Evolutionary conservation across 2,113 vertebrate genomes (phyloP).

Genomic region (Trachemys scripta): DNA sequence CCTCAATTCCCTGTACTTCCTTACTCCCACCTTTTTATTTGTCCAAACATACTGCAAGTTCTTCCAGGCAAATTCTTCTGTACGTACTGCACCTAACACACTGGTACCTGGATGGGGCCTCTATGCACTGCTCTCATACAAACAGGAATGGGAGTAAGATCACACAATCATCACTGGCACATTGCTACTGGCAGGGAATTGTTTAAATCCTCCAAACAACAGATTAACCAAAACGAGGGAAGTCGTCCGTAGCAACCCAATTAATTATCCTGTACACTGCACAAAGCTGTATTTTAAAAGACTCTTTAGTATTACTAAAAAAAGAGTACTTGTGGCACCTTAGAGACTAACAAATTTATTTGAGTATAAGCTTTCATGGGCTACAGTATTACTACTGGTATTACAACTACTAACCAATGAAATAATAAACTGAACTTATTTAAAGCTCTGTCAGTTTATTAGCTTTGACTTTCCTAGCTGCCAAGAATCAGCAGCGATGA

Average conservation of each 20-base stretch:
- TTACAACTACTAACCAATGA: slow-evolving; percentile 46
- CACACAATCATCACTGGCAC: not conserved
- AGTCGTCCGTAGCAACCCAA: not conserved
- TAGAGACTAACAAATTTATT: no score
- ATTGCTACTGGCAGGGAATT: not conserved
- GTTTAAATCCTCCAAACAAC: slow-evolving; percentile 31
- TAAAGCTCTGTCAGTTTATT: not conserved
- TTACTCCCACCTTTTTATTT: not conserved
- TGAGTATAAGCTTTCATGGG: no score
- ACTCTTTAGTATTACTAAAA: slow-evolving; percentile 26
- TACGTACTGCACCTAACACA: not conserved
- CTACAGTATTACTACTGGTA: slow-evolving; percentile 23
- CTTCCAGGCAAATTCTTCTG: not conserved
- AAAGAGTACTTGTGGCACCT: no score
- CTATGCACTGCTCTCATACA: not conserved
- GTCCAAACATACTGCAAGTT: not conserved
- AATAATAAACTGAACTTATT: slow-evolving; percentile 40
- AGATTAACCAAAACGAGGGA: not conserved
- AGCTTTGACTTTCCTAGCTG: slow-evolving; percentile 69
- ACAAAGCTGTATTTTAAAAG: slow-evolving; percentile 27
- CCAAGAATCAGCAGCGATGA: slow-evolving; percentile 41
- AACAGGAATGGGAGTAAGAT: not conserved
- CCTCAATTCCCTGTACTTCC: not conserved
- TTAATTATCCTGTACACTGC: slow-evolving; percentile 3
- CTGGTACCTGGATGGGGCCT: not conserved